A percentile compares a stretch with the other conserved stretches of the same genome.
These are phyloP conservation scores for Chrysotoxum bicinctum DNA, from an alignment of 2,888 invertebrate genomes.

Conservation along the genomic window DNA sequence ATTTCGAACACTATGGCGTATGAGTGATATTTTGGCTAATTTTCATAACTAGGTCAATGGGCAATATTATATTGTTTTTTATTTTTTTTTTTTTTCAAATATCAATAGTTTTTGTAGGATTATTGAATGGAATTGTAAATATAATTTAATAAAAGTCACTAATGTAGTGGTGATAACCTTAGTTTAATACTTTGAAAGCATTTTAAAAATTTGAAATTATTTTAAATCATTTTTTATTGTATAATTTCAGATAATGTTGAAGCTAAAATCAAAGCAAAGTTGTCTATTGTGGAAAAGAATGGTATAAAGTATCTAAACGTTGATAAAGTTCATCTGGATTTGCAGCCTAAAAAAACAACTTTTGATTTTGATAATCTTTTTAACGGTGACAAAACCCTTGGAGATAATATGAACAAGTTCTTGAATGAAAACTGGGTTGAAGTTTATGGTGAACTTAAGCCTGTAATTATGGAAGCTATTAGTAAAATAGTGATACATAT, in stretches of 20 bases:
- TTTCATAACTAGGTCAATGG: too few species aligned
- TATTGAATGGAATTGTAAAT: too few species aligned
- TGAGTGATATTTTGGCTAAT: too few species aligned
- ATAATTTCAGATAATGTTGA: constrained; percentile 66
- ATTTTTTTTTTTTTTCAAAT: too few species aligned
- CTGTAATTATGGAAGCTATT: constrained; percentile 78
- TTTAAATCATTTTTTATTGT: background rate
- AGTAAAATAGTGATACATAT: constrained; percentile 78
- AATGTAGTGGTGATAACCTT: too few species aligned
- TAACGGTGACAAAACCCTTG: constrained; percentile 81
- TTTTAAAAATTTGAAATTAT: too few species aligned
- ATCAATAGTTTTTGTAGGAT: too few species aligned
- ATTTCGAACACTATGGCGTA: too few species aligned
- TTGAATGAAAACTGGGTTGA: constrained; percentile 82
- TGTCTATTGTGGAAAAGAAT: constrained; percentile 71
- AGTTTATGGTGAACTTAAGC: constrained; percentile 80
- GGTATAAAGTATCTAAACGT: constrained; percentile 73
- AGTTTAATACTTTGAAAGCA: too few species aligned
- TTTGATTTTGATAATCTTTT: constrained; percentile 79
- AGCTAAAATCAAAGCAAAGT: constrained; percentile 53
- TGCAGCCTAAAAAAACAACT: constrained; percentile 74
- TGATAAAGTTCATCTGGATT: constrained; percentile 65
- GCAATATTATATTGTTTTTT: too few species aligned
- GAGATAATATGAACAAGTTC: constrained; percentile 80
- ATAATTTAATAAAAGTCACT: too few species aligned